Evolutionary conservation across 2,797 vertebrate genomes (phyloP).

Genomic region (Champsocephalus esox): DNA sequence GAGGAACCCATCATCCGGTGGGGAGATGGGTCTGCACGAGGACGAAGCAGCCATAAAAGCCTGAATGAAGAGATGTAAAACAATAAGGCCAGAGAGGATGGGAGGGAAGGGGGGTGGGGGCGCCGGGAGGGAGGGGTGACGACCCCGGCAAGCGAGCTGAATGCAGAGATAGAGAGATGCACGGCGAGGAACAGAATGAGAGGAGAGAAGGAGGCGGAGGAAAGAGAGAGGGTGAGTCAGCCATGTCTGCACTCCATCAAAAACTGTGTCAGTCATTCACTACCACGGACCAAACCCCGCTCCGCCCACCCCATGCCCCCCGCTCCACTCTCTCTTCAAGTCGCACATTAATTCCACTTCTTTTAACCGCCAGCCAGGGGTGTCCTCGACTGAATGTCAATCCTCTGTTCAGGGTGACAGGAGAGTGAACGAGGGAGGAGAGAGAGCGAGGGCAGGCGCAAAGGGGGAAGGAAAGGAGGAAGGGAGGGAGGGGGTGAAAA

Average conservation of each 20-base stretch:
- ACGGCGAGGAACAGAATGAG: conserved; percentile 45
- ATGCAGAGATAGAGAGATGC: conserved; percentile 54
- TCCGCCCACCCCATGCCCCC: conserved; percentile 45
- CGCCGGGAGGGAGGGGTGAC: conserved; percentile 18
- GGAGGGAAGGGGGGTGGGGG: conserved; percentile 34
- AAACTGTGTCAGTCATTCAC: conserved; percentile 80
- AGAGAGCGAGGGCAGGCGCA: conserved; percentile 21
- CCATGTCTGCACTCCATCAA: conserved; percentile 83
- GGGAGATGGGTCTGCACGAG: conserved; percentile 75
- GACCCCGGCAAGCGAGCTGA: conserved; percentile 49
- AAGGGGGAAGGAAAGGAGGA: background rate
- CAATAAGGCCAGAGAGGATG: conserved; percentile 78
- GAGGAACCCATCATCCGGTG: conserved; percentile 78
- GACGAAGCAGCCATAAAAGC: conserved; percentile 84
- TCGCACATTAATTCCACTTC: conserved; percentile 82
- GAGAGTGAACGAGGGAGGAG: conserved; percentile 60
- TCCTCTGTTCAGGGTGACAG: conserved; percentile 78
- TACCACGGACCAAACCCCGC: conserved; percentile 49
- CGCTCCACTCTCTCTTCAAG: conserved; percentile 64
- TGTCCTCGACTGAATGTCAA: conserved; percentile 84
- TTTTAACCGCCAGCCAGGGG: conserved; percentile 79
- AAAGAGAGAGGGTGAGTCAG: conserved; percentile 70
- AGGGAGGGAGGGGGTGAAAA: conserved; percentile 3
- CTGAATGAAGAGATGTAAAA: conserved; percentile 82
- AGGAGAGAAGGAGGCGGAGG: conserved; percentile 37